A percentile compares a stretch with the other conserved stretches of the same genome.
Conservation (phyloP, 2,797 vertebrate species). For the Phyllotis vaccarum region DNA sequence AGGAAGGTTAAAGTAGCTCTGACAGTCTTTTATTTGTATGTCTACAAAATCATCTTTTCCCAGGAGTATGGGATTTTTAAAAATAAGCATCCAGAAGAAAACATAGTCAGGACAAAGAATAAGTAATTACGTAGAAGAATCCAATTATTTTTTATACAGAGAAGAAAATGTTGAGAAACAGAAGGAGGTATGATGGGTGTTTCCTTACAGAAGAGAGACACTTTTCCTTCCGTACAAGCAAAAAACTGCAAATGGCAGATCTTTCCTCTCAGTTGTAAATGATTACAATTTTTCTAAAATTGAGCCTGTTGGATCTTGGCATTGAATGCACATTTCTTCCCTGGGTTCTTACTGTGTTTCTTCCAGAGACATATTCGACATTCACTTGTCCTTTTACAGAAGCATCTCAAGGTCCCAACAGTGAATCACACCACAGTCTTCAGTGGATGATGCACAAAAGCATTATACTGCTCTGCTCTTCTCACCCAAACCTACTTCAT, state of each 20-base stretch:
- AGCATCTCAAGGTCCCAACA: neutral
- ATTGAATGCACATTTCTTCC: neutral
- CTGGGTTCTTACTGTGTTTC: neutral
- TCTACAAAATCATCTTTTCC: neutral
- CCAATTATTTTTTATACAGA: neutral
- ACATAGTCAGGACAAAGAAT: neutral
- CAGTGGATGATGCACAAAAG: neutral
- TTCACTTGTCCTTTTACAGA: neutral
- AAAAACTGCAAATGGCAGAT: neutral
- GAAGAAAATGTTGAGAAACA: neutral
- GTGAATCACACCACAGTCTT: neutral
- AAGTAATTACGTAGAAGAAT: constrained; percentile 1
- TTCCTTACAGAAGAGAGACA: neutral
- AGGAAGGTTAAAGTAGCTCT: neutral
- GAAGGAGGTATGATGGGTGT: neutral
- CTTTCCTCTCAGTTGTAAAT: neutral
- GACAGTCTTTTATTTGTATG: neutral
- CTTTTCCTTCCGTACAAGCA: neutral
- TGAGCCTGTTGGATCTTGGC: neutral
- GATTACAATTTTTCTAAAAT: neutral
- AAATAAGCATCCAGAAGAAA: neutral
- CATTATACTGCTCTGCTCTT: neutral
- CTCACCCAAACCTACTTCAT: neutral
- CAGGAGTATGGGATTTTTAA: neutral
- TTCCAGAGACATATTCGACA: neutral